These are phyloP conservation scores for Calvadosia cruxmelitensis DNA, from an alignment of 30 jellyfish, hydroid and myxozoan species.

Conservation along the genomic window DNA sequence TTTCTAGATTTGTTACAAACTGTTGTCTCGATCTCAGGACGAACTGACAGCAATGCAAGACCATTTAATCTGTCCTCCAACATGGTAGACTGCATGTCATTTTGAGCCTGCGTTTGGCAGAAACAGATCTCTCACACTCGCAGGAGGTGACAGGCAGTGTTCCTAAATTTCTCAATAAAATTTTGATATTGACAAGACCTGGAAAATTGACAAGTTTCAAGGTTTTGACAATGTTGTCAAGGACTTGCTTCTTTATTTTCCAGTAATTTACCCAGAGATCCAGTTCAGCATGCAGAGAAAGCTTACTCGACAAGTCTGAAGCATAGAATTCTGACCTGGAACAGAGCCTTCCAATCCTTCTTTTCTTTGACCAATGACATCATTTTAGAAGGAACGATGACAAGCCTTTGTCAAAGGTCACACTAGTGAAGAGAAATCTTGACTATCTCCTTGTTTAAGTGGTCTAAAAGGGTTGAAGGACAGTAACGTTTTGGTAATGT, in stretches of 20 bases:
- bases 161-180: background rate
- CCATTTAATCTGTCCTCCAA: background rate
- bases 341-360: background rate
- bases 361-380: background rate
- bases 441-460: background rate
- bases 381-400: background rate
- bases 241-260: background rate
- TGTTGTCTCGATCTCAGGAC: background rate
- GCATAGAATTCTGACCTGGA: background rate
- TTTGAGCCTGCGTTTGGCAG: background rate
- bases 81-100: background rate
- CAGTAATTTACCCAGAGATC: conserved; percentile 2
- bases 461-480: background rate
- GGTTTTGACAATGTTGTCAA: background rate
- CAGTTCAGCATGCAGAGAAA: background rate
- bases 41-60: background rate
- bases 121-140: conserved; percentile 8
- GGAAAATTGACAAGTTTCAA: background rate
- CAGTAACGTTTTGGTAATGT: no score
- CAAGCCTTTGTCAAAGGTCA: background rate
- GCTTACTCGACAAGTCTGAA: background rate
- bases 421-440: background rate
- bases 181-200: background rate
- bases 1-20: no score
- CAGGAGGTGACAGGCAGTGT: conserved; percentile 5